Percentiles rank a stretch among this genome's conserved stretches.
Conservation (phyloP, 2,888 invertebrate genomes). For the Caenorhabditis sp. region DNA sequence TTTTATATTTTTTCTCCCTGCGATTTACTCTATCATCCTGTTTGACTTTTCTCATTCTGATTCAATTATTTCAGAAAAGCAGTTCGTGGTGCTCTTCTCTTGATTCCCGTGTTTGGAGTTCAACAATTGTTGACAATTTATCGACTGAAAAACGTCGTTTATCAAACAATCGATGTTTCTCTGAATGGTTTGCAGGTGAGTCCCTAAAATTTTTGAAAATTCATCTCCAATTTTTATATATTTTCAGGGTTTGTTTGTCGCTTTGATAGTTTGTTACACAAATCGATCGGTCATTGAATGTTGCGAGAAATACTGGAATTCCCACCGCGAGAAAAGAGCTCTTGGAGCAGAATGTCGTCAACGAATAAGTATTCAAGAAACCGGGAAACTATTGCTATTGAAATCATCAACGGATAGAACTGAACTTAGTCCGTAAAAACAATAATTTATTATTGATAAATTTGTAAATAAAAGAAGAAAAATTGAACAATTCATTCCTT, state of each 20-base stretch:
- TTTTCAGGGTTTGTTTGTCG: conserved; percentile 62
- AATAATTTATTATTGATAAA: background rate
- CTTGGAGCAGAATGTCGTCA: conserved; percentile 38
- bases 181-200: conserved; percentile 73
- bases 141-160: conserved; percentile 71
- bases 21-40: no score
- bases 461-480: background rate
- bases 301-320: conserved; percentile 35
- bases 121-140: conserved; percentile 74
- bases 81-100: conserved; percentile 73
- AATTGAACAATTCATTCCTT: conserved; percentile 15
- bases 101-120: conserved; percentile 75
- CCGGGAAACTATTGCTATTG: conserved; percentile 23
- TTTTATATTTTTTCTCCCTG: no score
- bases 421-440: background rate
- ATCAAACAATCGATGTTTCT: conserved; percentile 72
- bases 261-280: conserved; percentile 65
- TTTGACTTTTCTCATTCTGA: no score
- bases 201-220: background rate
- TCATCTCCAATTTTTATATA: background rate
- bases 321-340: conserved; percentile 26
- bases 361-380: conserved; percentile 39
- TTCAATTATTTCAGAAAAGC: conserved; percentile 72
- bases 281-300: conserved; percentile 57
- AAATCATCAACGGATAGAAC: conserved; percentile 14